Percentiles rank a stretch among this genome's conserved stretches.
These are phyloP conservation scores for Oncorhynchus kisutch DNA, from an alignment of 2,113 vertebrate species.

Conservation along the genomic window DNA sequence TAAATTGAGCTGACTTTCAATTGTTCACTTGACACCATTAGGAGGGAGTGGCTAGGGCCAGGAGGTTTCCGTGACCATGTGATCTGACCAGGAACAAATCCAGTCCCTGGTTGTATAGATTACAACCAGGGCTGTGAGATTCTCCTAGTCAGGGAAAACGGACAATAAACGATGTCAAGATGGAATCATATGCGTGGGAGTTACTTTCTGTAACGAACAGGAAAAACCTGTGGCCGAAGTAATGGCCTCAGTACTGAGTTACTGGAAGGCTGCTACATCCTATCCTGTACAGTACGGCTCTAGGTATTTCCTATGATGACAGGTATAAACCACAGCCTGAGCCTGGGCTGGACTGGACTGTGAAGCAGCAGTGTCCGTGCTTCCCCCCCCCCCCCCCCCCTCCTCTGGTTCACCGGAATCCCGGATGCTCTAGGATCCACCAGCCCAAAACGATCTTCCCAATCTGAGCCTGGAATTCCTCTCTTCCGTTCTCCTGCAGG, in stretches of 20 bases:
- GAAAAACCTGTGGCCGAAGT: no score
- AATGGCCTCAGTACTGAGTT: no score
- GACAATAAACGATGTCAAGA: no score
- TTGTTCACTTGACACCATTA: neutral
- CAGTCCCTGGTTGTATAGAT: no score
- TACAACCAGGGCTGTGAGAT: no score
- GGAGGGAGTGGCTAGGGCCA: neutral
- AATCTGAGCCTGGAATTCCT: neutral
- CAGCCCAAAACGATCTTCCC: neutral
- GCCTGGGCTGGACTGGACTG: neutral
- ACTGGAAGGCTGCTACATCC: no score
- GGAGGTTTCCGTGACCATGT: neutral
- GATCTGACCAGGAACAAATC: neutral
- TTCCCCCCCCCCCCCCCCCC: no score
- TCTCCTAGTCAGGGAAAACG: no score
- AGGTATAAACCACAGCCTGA: neutral
- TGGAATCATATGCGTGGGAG: no score
- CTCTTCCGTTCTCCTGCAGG: neutral
- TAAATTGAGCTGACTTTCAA: neutral
- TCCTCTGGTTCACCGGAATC: neutral
- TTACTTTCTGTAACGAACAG: no score
- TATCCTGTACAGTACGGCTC: no score
- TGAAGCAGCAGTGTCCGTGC: neutral
- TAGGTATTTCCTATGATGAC: neutral
- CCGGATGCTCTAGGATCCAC: neutral